These are phyloP conservation scores for Pterocles gutturalis DNA, from an alignment of 2,113 vertebrate species.

Conservation along the genomic window DNA sequence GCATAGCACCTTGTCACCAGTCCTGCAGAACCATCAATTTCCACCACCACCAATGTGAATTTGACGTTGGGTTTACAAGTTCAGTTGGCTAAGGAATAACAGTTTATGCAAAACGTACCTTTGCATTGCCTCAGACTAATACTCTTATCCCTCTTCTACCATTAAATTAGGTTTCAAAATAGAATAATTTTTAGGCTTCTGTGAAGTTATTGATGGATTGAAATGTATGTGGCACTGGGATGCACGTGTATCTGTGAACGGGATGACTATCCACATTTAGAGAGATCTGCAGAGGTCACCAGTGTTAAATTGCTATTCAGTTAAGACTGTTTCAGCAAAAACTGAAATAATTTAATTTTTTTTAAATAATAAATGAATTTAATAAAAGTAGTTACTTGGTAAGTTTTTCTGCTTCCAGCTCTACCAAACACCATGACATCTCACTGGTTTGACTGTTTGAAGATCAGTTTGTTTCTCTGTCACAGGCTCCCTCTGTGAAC, in stretches of 20 bases:
- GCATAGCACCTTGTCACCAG: background rate
- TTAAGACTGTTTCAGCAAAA: background rate
- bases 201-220: background rate
- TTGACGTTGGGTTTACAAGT: background rate
- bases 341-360: background rate
- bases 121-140: background rate
- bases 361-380: background rate
- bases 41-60: background rate
- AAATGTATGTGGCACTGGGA: background rate
- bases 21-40: background rate
- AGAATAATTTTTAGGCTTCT: background rate
- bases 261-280: background rate
- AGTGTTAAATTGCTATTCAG: background rate
- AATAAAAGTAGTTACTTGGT: background rate
- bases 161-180: background rate
- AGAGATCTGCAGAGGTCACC: background rate
- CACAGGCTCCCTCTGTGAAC: fast-evolving
- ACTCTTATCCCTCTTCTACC: background rate
- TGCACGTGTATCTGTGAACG: fast-evolving
- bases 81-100: background rate
- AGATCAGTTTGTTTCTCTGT: background rate
- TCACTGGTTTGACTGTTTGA: background rate
- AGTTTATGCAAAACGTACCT: background rate
- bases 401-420: background rate
- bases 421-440: background rate